Evolutionary conservation across 2,888 invertebrate genomes (phyloP), one percentile per base, ranked within the genome.

Genomic region (Phengaris alcon): DNA sequence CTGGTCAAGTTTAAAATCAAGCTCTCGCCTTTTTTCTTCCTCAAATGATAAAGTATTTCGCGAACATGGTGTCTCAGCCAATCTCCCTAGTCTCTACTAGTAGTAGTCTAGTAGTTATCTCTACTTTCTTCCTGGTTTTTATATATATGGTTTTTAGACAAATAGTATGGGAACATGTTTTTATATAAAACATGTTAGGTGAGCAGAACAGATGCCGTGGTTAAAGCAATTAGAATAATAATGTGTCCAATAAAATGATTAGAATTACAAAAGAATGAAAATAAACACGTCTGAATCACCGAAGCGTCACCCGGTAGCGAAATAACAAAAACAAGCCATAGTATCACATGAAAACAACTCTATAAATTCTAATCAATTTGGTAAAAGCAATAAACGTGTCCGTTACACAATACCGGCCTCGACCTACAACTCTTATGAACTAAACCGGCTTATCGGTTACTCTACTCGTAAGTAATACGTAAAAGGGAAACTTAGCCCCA

Each of bases 331-430:
- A 68, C 35, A 64, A 22, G 46, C n/a, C 55, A 74, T 35, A 48
- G 22, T 52, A 74, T n/a, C 74, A 75, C 46, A 70, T 46, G 57
- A 69, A 75, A 75, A 75, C 75, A 75, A 69, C 48, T 75, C 22
- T 57, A 69, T 69, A 75, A 69, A 75, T 75, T 69, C 69, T 72
- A 52, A 75, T 75, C 75, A 69, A 75, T 75, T 69, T 72, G 54
- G 72, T 70, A 57, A 75, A 54, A 57, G 69, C 46, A 48, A 69
- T 55, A 75, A 22, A 9, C 46, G 4, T 35, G 35, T 35, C 35
- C 35, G 48, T 48, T 69, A 75, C 75, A 55, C 57, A 69, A 75
- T 69, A 69, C 44, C 69, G 75, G 57, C 75, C 75, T 70, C 75
- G 75, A 69, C 75, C 68, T 69, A 75, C 75, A 75, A 75, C 68